Evolutionary conservation across 2,888 invertebrate species (phyloP), one percentile per base, ranked within the genome.

Genomic region (Ormyrus pomaceus): DNA sequence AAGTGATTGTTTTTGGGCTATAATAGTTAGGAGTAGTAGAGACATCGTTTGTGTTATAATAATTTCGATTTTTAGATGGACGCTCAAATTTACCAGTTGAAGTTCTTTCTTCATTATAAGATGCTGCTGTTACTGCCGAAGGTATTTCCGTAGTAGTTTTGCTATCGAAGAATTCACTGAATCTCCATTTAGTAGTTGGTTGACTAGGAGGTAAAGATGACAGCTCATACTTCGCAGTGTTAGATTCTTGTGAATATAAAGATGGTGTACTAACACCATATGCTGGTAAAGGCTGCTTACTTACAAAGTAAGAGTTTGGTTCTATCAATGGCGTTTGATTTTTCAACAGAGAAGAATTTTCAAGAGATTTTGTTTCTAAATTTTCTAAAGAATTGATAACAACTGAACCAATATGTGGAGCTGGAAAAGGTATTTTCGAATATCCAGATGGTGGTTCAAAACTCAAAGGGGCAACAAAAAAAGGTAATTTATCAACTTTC

Each of bases 391-490:
- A 92, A 85, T 95, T 94, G 1, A 96, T 93, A 0, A 97, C 95
- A 5, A 97, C 95, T 0, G 96, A 96, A 0, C 96, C 96, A 0
- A 97, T 96, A 86, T 97, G 96, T 0, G 96, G 96, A 11, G 96
- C 95, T 0, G 96, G 96, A 88, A 97, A 93, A 0, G 96, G 94
- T 82, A 97, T 96, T 91, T 96, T 97, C 0, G 95, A 95, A 87
- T 96, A 96, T 4, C 96, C 96, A 68, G 93, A 92, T 0, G 96
- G 96, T n/a, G 96, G 94, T 84, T 95, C 94, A 86, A 96, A 97
- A 86, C 95, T 96, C 46, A 96, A 90, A 0, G 96, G 96, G 0
- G 96, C 96, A 7, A 97, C 96, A 85, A 96, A 97, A 90, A 96
- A 96, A 0, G 96, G 95, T 0, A 96, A 89, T 83, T 95, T 94